Evolutionary conservation across 1,140 invertebrate genomes (phyloP), one percentile per base, ranked within the genome.

Genomic region (Brachionus koreanus): DNA sequence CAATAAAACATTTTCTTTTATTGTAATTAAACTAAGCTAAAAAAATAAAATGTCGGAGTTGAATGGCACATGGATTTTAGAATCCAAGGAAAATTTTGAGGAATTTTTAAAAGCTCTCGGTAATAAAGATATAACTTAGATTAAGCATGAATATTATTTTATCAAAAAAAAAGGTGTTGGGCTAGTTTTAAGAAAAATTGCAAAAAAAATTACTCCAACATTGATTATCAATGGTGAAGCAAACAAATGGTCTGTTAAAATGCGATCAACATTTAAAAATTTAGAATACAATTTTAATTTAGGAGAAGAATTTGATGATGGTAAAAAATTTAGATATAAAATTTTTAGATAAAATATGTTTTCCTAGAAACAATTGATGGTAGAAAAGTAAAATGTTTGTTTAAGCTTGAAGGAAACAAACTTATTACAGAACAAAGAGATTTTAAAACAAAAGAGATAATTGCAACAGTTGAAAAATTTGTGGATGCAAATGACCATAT

Each of bases 211-310:
- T 1, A 92, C 91, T 10, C 93, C 93, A 7, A 91, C 92, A 12
- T 91, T 94, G 65, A 92, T 94, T 83, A 89, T 95, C 42, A 90
- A 89, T 5, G 90, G 92, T 75, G 91, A 92, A 7, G 92, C 92
- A 74, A 93, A 91, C 83, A 85, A 88, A 1, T 95, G 92, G 88
- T 91, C 91, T 0, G 84, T 96, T 43, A 92, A 92, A 83, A 94
- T 94, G 2, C 90, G 90, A 4, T 94, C 94, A 9, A 93, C 93
- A 0, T 95, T 96, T 87, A 95, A 95, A 87, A 95, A 91, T 84
- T 90, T 92, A 0, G 90, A 92, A 75, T 91, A 93, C 61, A 92
- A 91, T 83, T 96, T 96, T 88, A 93, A 90, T 83, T 89, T 94
- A 3, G 93, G 92, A 25, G 91, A 93, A 84, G 93, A 94, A 86